Conservation (phyloP, 1,140 invertebrate genomes). For the Plectrocnemia conspersa region DNA sequence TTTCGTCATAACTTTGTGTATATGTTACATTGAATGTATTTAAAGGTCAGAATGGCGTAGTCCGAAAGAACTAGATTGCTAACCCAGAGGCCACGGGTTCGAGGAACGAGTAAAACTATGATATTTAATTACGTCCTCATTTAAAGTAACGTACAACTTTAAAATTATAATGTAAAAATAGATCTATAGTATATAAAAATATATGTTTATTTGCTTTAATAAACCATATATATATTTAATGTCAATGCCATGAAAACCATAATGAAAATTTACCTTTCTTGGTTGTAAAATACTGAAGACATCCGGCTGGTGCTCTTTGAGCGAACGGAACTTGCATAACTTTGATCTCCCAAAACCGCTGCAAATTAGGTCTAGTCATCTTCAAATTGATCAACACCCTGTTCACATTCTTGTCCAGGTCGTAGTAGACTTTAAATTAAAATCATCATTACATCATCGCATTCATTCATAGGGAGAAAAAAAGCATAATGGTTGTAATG, state of each 20-base stretch:
- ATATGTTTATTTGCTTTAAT: no score
- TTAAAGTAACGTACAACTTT: no score
- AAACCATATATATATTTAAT: neutral
- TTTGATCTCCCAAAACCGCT: slow-evolving; percentile 70
- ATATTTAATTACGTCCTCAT: neutral
- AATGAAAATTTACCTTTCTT: slow-evolving; percentile 53
- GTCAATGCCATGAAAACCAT: no score
- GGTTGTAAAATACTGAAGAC: slow-evolving; percentile 65
- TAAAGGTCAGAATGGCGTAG: no score
- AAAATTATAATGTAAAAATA: no score
- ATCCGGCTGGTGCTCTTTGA: slow-evolving; percentile 66
- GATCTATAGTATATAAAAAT: no score
- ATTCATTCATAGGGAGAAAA: neutral
- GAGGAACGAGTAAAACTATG: neutral
- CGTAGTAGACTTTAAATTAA: slow-evolving; percentile 59
- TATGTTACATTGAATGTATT: no score
- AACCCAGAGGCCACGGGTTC: no score
- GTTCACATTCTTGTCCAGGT: slow-evolving; percentile 55
- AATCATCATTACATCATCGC: neutral
- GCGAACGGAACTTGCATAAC: slow-evolving; percentile 68
- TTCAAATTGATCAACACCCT: slow-evolving; percentile 53
- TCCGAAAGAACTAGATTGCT: no score
- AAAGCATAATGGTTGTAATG: slow-evolving; percentile 4
- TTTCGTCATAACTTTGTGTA: no score
- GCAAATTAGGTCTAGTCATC: slow-evolving; percentile 54